These are phyloP conservation scores for Arctia plantaginis DNA, from an alignment of 2,888 invertebrate species.

Conservation along the genomic window DNA sequence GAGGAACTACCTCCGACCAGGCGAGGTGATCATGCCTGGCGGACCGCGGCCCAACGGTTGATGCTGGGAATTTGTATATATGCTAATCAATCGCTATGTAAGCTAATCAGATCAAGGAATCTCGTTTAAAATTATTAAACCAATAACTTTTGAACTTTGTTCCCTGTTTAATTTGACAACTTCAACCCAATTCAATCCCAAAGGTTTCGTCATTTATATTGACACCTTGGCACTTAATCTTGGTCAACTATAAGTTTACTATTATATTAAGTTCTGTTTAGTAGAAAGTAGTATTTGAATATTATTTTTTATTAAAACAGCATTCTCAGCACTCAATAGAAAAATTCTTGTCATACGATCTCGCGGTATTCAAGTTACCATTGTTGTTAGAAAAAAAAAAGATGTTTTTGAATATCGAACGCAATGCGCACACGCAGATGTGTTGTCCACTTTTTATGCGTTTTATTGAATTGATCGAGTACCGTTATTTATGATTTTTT, in stretches of 20 bases:
- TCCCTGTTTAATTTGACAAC: too few relatives aligned
- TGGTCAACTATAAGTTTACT: not conserved
- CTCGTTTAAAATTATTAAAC: too few relatives aligned
- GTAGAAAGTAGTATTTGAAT: not conserved
- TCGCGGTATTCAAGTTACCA: conserved; percentile 72
- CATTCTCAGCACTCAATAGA: conserved; percentile 39
- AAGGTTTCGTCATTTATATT: not conserved
- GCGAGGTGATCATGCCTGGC: too few relatives aligned
- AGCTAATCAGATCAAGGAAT: too few relatives aligned
- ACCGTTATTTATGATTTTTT: conserved; percentile 70
- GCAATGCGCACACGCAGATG: conserved; percentile 75
- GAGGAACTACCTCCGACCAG: too few relatives aligned
- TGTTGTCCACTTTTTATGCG: conserved; percentile 77
- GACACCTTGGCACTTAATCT: not conserved
- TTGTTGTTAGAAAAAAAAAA: conserved; percentile 66
- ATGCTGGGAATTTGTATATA: too few relatives aligned
- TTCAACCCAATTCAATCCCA: too few relatives aligned
- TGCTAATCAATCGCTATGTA: too few relatives aligned
- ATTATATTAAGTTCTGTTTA: not conserved
- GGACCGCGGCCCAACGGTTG: too few relatives aligned
- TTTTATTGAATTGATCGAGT: conserved; percentile 72
- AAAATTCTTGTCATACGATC: conserved; percentile 65
- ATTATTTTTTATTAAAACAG: conserved; percentile 8
- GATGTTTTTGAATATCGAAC: conserved; percentile 76
- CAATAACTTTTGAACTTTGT: too few relatives aligned